phyloP scores from a whole-genome alignment of 2,797 vertebrate genomes.

The Acanthurus leucopareius region DNA sequence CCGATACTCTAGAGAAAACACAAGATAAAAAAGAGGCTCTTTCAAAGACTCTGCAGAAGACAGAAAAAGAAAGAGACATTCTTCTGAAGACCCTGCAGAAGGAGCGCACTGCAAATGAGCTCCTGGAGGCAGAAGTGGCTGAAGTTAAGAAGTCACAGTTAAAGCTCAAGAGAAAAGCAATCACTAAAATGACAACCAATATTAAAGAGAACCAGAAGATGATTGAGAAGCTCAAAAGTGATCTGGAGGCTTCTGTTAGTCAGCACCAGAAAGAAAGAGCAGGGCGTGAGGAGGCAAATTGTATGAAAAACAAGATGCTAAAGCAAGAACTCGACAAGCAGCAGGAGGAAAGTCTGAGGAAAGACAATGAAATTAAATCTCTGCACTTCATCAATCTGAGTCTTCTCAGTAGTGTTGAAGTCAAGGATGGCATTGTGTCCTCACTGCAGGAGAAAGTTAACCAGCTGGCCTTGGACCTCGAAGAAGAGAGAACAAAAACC shows the following conservation, averaged over 20 bases:
- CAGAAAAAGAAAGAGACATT: not conserved
- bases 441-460: not conserved
- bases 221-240: too few species aligned
- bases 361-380: not conserved
- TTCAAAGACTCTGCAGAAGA: too few species aligned
- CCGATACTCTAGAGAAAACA: too few species aligned
- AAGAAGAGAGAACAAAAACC: not conserved
- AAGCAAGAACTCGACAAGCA: not conserved
- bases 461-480: not conserved
- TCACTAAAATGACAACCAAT: too few species aligned
- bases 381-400: not conserved
- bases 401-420: not conserved
- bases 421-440: not conserved
- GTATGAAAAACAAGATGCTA: too few species aligned
- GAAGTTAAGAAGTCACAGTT: not conserved
- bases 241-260: too few species aligned
- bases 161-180: not conserved
- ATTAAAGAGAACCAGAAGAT: too few species aligned
- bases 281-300: not conserved
- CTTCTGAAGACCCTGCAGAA: not conserved
- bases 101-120: not conserved
- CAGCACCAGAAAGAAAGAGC: not conserved
- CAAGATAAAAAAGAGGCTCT: too few species aligned
- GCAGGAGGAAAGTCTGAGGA: not conserved
- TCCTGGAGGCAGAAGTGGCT: not conserved